Base-by-base conservation (phyloP, 2,113 vertebrate genomes). In the Puffinus mauretanicus region DNA sequence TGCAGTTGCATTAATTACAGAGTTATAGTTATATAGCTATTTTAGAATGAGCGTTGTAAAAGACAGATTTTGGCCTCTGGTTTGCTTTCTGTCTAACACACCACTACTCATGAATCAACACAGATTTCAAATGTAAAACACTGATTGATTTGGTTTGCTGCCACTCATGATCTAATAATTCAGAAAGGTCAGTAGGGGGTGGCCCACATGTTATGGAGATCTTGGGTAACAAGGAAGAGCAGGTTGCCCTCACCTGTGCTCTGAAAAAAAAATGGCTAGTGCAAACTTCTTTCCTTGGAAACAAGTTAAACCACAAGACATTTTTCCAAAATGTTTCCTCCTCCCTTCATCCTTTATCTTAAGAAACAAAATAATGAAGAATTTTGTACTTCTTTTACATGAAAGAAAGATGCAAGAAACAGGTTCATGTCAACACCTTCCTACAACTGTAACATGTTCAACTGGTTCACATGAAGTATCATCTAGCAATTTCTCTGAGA, bases 211-310 rank as follows among this genome's bases (percentile, higher is more conserved):
- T 15, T 57, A 17, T 20, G 22, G 25, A 42, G 16, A n/a, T 46
- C 9, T 61, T 7, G 11, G 11, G 21, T 57, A 54, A 36, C 6
- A 40, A 49, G 15, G 22, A 86, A 16, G 12, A 80, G 11, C 5
- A 82, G 5, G 13, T 52, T 93, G 14, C 10, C 27, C 26, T 51
- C 9, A 20, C 2, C 3, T 6, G 0, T 49, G 4, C 3, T 11
- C 12, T 62, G 8, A 17, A 67, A 26, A 82, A 0, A 0, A 71
- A 12, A 6, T 20, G 6, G 1, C 5, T 88, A 47, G 7, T 21
- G 24, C 3, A 60, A 49, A 64, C 1, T 29, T 80, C 1, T 80
- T 82, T 64, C 9, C 9, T 11, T 34, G 49, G 24, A 61, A 89
- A 36, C 2, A 36, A 67, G 12, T 13, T 8, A 82, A 85, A 52